A percentile compares a stretch with the other conserved stretches of the same genome.
Conservation (phyloP, 2,888 invertebrate species). For the Trachelus iudaicus region DNA sequence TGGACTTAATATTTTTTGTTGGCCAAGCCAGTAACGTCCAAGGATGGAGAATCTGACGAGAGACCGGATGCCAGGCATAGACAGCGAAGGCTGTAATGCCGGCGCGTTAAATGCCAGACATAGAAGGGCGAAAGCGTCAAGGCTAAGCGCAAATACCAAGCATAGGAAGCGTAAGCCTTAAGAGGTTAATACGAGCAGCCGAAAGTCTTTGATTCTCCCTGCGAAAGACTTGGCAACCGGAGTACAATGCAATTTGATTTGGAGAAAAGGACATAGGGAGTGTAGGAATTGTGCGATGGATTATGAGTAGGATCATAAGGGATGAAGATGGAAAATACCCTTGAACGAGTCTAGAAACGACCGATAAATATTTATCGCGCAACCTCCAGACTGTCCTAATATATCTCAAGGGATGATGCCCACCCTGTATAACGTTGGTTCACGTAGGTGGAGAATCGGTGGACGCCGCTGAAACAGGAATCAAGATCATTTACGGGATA, state of each 20-base stretch:
- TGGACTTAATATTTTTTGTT: neutral
- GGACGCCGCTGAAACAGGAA: constrained; percentile 30
- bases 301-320: neutral
- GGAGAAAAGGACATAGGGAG: neutral
- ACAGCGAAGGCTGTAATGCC: neutral
- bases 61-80: neutral
- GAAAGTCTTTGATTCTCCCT: neutral
- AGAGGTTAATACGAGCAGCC: neutral
- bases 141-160: neutral
- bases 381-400: neutral
- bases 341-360: neutral
- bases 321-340: neutral
- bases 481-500: constrained; percentile 28
- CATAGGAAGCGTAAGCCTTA: neutral
- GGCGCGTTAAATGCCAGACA: neutral
- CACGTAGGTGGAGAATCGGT: neutral
- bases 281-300: neutral
- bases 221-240: neutral
- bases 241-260: neutral
- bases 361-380: neutral
- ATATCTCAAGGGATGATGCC: neutral
- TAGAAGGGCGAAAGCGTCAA: neutral
- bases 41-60: neutral
- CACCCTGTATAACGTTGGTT: neutral
- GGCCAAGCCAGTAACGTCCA: neutral